Percentiles rank a stretch among this genome's conserved stretches.
phyloP scores from a whole-genome alignment of 2,113 vertebrate genomes.

The Theristicus caerulescens region DNA sequence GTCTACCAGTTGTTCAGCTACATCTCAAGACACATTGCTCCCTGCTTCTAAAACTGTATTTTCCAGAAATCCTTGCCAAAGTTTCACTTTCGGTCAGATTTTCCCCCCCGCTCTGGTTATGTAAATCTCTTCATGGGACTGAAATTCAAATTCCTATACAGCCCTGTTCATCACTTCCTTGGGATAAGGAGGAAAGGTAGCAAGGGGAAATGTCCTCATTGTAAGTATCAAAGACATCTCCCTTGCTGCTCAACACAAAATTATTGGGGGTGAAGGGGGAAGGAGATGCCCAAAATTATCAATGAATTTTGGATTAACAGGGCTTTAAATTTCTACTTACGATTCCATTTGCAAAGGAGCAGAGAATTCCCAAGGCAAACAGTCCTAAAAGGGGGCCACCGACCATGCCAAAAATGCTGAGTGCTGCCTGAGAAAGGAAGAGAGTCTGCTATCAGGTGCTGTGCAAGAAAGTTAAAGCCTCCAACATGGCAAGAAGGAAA shows the following conservation, averaged over 20 bases:
- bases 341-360: conserved; percentile 83
- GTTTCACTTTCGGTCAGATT: background rate
- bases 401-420: conserved; percentile 95
- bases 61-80: background rate
- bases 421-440: conserved; percentile 81
- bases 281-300: background rate
- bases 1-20: background rate
- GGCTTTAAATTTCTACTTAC: conserved; percentile 79
- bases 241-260: background rate
- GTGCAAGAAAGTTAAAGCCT: background rate
- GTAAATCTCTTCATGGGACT: background rate
- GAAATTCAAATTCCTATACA: background rate
- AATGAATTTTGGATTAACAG: background rate
- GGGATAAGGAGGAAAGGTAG: background rate
- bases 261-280: background rate
- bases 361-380: conserved; percentile 90
- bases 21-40: background rate
- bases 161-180: background rate
- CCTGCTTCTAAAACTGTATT: background rate
- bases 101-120: rapidly evolving
- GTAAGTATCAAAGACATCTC: background rate
- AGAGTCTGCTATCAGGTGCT: background rate
- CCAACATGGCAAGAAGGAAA: background rate
- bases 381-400: conserved; percentile 92
- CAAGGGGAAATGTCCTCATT: background rate